A percentile compares a stretch with the other conserved stretches of the same genome.
phyloP scores from a whole-genome alignment of 2,113 vertebrate species.

The Ursus arctos region DNA sequence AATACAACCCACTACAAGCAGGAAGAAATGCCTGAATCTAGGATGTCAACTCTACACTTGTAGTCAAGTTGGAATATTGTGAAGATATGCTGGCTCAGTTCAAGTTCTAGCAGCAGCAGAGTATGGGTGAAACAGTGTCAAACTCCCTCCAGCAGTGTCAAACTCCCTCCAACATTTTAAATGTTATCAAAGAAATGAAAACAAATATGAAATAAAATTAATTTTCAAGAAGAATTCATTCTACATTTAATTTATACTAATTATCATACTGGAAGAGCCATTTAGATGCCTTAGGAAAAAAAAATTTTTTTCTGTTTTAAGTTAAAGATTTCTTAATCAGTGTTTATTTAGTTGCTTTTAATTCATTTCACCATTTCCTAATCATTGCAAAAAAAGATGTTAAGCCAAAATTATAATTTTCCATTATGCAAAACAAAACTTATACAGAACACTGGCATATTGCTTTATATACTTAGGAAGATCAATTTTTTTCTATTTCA shows the following conservation, averaged over 20 bases:
- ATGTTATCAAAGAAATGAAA: background rate
- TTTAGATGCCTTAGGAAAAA: background rate
- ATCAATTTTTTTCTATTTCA: conserved; percentile 41
- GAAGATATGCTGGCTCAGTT: background rate
- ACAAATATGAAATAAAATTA: background rate
- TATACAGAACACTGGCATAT: background rate
- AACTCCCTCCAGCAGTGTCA: background rate
- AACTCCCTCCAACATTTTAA: background rate
- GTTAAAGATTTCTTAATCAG: conserved; percentile 2
- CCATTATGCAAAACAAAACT: conserved; percentile 39
- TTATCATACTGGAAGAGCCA: background rate
- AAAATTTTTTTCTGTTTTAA: background rate
- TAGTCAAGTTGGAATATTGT: background rate
- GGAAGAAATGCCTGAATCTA: background rate
- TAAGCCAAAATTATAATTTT: conserved; percentile 32
- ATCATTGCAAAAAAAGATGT: background rate
- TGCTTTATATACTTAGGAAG: background rate
- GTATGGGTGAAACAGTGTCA: background rate
- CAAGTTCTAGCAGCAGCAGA: background rate
- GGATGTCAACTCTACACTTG: background rate
- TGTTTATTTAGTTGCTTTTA: background rate
- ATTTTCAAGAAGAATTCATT: conserved; percentile 3
- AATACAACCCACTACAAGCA: background rate
- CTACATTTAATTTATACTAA: background rate
- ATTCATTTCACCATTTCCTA: conserved; percentile 28